Evolutionary conservation across 1,140 invertebrate species (phyloP).

Genomic region (Drosophila sechellia): DNA sequence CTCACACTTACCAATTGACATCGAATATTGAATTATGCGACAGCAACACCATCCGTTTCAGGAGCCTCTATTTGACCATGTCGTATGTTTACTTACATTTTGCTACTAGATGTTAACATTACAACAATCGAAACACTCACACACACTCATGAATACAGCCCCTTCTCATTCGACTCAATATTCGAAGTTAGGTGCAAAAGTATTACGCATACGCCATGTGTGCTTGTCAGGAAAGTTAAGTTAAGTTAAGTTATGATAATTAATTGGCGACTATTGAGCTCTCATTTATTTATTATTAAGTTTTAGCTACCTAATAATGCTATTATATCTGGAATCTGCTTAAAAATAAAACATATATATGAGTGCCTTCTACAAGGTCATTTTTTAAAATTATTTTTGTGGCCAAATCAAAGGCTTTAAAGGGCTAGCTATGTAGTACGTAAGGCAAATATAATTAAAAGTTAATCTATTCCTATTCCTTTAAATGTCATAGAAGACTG

Average conservation of each 20-base stretch:
- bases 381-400: too few species aligned
- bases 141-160: background rate
- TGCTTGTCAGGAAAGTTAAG: constrained; percentile 1
- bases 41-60: constrained; percentile 7
- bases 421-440: too few species aligned
- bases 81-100: constrained; percentile 53
- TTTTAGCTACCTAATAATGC: too few species aligned
- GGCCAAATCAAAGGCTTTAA: too few species aligned
- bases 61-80: constrained; percentile 31
- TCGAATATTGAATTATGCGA: constrained; percentile 51
- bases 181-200: constrained; percentile 15
- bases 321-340: background rate
- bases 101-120: constrained; percentile 58
- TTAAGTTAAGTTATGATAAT: background rate
- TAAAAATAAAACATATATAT: background rate
- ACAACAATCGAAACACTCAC: constrained; percentile 35
- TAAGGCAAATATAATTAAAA: too few species aligned
- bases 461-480: too few species aligned
- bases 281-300: too few species aligned
- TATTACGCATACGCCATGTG: constrained; percentile 41
- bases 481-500: too few species aligned
- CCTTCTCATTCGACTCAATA: background rate
- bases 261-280: background rate
- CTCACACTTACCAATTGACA: constrained; percentile 50
- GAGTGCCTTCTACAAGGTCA: too few species aligned